A percentile compares a stretch with the other conserved stretches of the same genome.
phyloP scores from a whole-genome alignment of 2,113 vertebrate genomes.

The Zosterops pallidus region DNA sequence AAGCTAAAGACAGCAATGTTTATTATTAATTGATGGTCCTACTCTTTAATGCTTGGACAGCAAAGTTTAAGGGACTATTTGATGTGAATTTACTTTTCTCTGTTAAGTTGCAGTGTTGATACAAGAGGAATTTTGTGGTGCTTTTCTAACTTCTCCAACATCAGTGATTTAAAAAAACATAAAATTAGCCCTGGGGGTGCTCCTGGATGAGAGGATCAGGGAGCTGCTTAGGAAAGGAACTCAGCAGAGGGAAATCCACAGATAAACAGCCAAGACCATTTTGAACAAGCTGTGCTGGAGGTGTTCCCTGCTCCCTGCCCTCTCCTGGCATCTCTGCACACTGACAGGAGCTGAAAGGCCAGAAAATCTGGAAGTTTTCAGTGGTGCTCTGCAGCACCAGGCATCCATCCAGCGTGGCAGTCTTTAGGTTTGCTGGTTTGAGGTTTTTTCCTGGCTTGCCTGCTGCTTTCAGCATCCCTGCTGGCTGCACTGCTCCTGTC shows the following conservation, averaged over 20 bases:
- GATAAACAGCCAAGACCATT: not conserved
- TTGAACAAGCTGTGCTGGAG: not conserved
- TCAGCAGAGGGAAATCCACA: not conserved
- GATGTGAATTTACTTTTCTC: not conserved
- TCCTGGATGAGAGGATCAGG: not conserved
- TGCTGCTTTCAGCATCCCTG: not conserved
- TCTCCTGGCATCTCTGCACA: not conserved
- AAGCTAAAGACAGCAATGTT: not conserved
- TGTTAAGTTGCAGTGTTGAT: not conserved
- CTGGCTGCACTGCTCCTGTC: not conserved
- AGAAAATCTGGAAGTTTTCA: not conserved
- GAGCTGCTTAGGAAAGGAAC: not conserved
- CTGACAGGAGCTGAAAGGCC: not conserved
- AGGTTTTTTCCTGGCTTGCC: not conserved
- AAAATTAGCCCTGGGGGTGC: not conserved
- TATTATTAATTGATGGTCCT: not conserved
- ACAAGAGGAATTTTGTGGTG: not conserved
- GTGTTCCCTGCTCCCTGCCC: not conserved
- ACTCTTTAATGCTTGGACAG: not conserved
- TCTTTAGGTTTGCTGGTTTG: not conserved
- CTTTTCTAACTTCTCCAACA: not conserved
- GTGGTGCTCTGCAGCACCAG: not conserved
- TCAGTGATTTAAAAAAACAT: not conserved
- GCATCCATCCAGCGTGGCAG: fast-evolving
- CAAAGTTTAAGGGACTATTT: not conserved